Conservation (phyloP, 1,140 invertebrate species). For the Drosophila pseudoobscura region DNA sequence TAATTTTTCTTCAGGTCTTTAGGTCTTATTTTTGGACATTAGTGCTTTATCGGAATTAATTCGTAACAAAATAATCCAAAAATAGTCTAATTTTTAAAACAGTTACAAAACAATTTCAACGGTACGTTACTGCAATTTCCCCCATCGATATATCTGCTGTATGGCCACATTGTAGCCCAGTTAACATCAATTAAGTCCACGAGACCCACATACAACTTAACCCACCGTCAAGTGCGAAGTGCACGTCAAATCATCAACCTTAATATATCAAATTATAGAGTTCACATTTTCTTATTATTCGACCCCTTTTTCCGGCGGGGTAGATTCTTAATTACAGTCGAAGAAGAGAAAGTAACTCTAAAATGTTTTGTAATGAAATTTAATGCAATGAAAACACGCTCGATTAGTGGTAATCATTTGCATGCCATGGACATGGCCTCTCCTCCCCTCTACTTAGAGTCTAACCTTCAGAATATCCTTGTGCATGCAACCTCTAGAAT, state of each 20-base stretch:
- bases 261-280: constrained; percentile 42
- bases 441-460: neutral
- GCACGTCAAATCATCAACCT: constrained; percentile 11
- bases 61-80: no score
- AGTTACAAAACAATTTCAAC: no score
- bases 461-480: no score
- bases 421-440: constrained; percentile 14
- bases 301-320: constrained; percentile 5
- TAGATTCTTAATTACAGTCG: constrained; percentile 35
- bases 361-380: constrained; percentile 54
- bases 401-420: constrained; percentile 46
- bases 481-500: no score
- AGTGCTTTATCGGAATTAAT: no score
- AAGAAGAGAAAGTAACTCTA: constrained; percentile 31
- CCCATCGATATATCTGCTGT: no score
- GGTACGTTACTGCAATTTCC: no score
- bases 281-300: constrained; percentile 16
- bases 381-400: constrained; percentile 56
- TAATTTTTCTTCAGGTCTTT: no score
- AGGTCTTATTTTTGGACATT: no score
- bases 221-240: constrained; percentile 15
- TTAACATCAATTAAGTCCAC: neutral
- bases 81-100: no score
- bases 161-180: no score
- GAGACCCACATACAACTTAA: constrained; percentile 1